Evolutionary conservation across 2,888 invertebrate genomes (phyloP), one percentile per base, ranked within the genome.

Genomic region (Philereme transversata): DNA sequence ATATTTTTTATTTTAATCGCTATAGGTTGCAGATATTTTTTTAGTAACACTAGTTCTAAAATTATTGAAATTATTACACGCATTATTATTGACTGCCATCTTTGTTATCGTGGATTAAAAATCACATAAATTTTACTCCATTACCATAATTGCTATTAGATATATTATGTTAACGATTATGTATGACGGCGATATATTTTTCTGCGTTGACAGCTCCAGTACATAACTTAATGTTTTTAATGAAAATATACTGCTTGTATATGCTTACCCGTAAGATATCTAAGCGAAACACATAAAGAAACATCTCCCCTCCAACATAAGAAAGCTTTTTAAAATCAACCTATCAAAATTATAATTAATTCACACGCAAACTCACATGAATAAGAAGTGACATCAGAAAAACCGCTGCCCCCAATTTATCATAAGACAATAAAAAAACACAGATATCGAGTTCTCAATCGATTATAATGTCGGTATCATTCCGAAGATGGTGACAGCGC

Each of bases 401-500:
- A 60, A 58, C 49, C 61, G 50, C 49, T 67, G 67, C 59, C 65
- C 67, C 41, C 67, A 61, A 67, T 69, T 67, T 55, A 69, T 69
- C 69, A 69, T 67, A 65, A 59, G 48, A 67, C 63, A 62, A 66
- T 59, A 66, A 65, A 69, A 61, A 63, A 62, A 59, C 34, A 47
- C 52, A 62, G 60, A 73, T 77, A 79, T 78, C 76, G 71, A 71
- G 72, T 74, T 71, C 71, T 72, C 75, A 69, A 74, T 72, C 74
- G 76, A 73, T 73, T 77, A 73, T 72, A 79, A 79, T 73, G 77
- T 73, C 73, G 69, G 72, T 77, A 74, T 76, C 77, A 75, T 72
- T 66, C 70, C 71, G 65, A 78, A 83, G 80, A 86, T 79, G 90
- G 88, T 76, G 84, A 81, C 85, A 81, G 71, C 78, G 84, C 77